phyloP scores from a whole-genome alignment of 2,888 invertebrate genomes.

The Rhimphoctona megacephalus region DNA sequence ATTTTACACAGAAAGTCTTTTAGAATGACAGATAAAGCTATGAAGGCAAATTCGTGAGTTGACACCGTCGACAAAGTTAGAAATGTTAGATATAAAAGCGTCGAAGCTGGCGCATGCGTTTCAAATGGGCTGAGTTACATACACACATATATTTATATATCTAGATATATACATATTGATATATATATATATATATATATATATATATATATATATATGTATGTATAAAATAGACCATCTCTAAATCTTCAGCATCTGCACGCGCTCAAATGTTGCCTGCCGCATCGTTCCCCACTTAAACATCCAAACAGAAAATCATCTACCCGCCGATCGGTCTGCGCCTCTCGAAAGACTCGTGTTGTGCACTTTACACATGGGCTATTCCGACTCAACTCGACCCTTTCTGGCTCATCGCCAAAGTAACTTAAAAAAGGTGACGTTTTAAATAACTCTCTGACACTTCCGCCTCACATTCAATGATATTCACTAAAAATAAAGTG shows the following conservation, averaged over 20 bases:
- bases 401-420: constrained; percentile 10
- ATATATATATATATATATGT: background rate
- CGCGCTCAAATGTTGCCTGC: constrained; percentile 45
- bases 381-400: background rate
- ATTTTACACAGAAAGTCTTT: background rate
- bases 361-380: constrained; percentile 74
- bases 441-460: background rate
- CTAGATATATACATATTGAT: background rate
- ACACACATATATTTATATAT: background rate
- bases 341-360: constrained; percentile 43
- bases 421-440: background rate
- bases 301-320: constrained; percentile 2
- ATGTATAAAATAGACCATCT: constrained; percentile 5
- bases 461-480: background rate
- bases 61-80: constrained; percentile 21
- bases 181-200: background rate
- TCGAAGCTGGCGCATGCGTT: background rate
- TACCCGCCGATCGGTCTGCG: constrained; percentile 46
- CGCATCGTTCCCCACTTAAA: constrained; percentile 31
- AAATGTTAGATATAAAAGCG: constrained; percentile 4
- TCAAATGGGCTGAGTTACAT: background rate
- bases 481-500: background rate
- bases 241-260: constrained; percentile 28
- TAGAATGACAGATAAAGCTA: background rate
- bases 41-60: background rate